These are phyloP conservation scores for Sericinus montela DNA, from an alignment of 2,888 invertebrate genomes.

Conservation along the genomic window DNA sequence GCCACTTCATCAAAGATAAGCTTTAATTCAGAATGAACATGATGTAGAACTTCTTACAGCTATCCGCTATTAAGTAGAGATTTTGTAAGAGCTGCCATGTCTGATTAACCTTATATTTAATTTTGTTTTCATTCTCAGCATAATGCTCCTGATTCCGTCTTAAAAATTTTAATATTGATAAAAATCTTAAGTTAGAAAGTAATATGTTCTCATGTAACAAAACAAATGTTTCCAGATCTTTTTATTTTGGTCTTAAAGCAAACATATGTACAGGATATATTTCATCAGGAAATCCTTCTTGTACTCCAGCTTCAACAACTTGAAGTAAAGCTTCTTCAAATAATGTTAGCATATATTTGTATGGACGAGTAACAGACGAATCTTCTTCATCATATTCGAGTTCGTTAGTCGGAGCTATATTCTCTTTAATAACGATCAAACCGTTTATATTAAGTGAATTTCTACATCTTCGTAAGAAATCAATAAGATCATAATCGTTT, in stretches of 20 bases:
- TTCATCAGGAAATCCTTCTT: conserved; percentile 91
- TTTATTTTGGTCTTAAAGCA: conserved; percentile 79
- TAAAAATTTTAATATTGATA: no score
- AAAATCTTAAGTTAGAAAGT: no score
- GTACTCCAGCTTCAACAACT: conserved; percentile 83
- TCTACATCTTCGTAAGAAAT: conserved; percentile 84
- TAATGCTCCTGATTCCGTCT: no score
- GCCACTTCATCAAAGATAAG: conserved; percentile 54
- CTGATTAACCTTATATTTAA: conserved; percentile 9
- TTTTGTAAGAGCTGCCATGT: conserved; percentile 8
- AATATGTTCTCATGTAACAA: no score
- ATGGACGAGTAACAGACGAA: conserved; percentile 93
- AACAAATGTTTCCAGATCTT: no score
- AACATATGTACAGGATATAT: conserved; percentile 94
- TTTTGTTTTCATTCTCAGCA: neutral
- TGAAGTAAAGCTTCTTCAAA: conserved; percentile 85
- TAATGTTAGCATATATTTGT: conserved; percentile 79
- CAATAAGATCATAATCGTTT: conserved; percentile 89
- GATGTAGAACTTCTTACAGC: conserved; percentile 19
- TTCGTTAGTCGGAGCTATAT: conserved; percentile 83
- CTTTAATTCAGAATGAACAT: conserved; percentile 38
- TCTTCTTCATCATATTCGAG: conserved; percentile 89
- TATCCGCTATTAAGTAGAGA: conserved; percentile 11
- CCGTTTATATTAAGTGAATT: conserved; percentile 42
- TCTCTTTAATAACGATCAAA: conserved; percentile 79